These are phyloP conservation scores for Dione vanillae DNA, from an alignment of 2,888 invertebrate species.

Conservation along the genomic window DNA sequence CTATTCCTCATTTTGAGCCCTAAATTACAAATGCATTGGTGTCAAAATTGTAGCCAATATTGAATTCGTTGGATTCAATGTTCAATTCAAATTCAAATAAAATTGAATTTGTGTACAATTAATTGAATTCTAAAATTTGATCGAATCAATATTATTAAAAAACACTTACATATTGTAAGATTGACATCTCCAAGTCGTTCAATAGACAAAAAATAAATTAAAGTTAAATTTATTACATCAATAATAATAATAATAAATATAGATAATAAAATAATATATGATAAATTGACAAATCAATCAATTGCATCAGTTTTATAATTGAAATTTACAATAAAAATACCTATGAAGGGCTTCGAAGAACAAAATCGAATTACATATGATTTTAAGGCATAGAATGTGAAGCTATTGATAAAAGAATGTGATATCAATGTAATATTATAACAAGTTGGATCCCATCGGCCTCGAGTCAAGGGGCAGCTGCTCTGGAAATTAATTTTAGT, in stretches of 20 bases:
- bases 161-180: neutral
- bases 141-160: neutral
- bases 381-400: neutral
- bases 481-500: conserved; percentile 24
- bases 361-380: neutral
- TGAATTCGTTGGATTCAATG: too few species aligned
- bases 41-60: too few species aligned
- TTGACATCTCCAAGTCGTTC: neutral
- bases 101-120: neutral
- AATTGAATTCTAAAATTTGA: neutral
- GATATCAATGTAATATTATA: neutral
- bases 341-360: neutral
- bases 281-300: conserved; percentile 26
- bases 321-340: conserved; percentile 23
- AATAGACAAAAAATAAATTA: neutral
- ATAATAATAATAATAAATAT: conserved; percentile 2
- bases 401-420: neutral
- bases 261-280: conserved; percentile 15
- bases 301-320: conserved; percentile 23
- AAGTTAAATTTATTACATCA: conserved; percentile 1
- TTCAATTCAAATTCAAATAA: neutral
- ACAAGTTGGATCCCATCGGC: conserved; percentile 12
- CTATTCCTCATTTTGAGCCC: neutral
- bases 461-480: conserved; percentile 18
- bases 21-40: neutral